Percentiles rank a stretch among this genome's conserved stretches.
phyloP scores from a whole-genome alignment of 2,797 vertebrate species.

The Catostomus latipinnis region DNA sequence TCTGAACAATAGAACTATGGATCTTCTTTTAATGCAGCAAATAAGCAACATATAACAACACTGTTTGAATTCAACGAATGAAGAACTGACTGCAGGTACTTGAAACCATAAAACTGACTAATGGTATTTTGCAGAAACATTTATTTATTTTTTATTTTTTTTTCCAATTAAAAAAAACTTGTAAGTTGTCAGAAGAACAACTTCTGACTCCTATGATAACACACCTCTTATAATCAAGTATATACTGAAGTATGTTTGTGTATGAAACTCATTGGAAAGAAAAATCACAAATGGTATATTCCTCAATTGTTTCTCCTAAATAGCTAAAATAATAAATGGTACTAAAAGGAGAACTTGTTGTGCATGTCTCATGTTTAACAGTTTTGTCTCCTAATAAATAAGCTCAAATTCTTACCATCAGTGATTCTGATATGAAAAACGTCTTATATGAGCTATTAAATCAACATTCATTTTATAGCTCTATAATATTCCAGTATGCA shows the following conservation, averaged over 20 bases:
- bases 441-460: not conserved
- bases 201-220: not conserved
- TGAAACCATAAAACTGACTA: not conserved
- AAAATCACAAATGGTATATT: not conserved
- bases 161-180: not conserved
- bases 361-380: not conserved
- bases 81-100: constrained; percentile 14
- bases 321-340: not conserved
- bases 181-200: not conserved
- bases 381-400: not conserved
- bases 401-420: too few relatives aligned
- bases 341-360: not conserved
- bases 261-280: not conserved
- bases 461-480: not conserved
- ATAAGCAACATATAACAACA: constrained; percentile 4
- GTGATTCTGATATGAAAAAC: too few relatives aligned
- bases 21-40: not conserved
- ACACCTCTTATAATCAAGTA: not conserved
- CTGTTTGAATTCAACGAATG: not conserved
- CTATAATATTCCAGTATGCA: not conserved
- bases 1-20: constrained; percentile 19
- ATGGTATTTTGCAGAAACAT: not conserved
- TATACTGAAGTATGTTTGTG: not conserved
- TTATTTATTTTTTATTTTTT: not conserved
- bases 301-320: too few relatives aligned